Percentiles rank a stretch among this genome's conserved stretches.
Conservation (phyloP, 2,113 vertebrate species). For the Meles meles region DNA sequence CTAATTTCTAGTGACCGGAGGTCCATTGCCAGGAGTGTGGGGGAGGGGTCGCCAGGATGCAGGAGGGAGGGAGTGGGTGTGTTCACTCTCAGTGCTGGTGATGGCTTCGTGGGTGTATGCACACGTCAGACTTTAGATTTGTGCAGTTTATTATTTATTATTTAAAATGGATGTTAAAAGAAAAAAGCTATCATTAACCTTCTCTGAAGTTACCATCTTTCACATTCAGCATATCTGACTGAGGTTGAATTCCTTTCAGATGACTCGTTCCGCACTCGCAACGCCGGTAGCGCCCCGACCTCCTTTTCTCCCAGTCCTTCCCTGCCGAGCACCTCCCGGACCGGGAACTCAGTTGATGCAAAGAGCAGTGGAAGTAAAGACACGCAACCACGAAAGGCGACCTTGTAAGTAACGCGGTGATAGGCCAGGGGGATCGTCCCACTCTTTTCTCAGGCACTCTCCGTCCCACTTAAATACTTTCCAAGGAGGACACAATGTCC, state of each 20-base stretch:
- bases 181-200: background rate
- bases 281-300: constrained; percentile 78
- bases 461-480: background rate
- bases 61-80: too few species aligned
- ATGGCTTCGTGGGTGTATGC: background rate
- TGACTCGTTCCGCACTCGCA: constrained; percentile 85
- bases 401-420: constrained; percentile 84
- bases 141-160: background rate
- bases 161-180: background rate
- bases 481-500: background rate
- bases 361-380: constrained; percentile 88
- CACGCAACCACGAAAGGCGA: constrained; percentile 87
- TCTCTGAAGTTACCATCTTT: background rate
- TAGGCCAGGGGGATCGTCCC: background rate
- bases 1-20: background rate
- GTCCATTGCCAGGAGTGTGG: background rate
- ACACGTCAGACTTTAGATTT: background rate
- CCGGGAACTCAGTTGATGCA: constrained; percentile 84
- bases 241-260: constrained; percentile 80
- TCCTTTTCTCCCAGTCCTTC: constrained; percentile 78
- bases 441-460: background rate
- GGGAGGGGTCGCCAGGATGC: background rate
- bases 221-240: background rate
- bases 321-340: constrained; percentile 85
- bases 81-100: background rate